These are phyloP conservation scores for Catharus fuscescens DNA, from an alignment of 2,113 vertebrate species.

Conservation along the genomic window DNA sequence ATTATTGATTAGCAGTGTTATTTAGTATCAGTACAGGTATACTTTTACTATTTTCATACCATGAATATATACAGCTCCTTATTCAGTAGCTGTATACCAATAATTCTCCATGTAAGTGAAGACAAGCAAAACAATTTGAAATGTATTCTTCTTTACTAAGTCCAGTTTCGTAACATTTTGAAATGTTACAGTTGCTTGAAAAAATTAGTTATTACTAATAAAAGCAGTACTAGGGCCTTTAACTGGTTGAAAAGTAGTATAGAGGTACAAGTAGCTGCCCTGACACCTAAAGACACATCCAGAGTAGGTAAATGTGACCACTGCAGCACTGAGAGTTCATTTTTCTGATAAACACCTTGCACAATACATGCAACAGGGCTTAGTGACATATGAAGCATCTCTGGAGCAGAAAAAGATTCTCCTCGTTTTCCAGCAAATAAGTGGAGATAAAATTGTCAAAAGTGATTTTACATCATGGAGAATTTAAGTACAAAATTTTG, in stretches of 20 bases:
- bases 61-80: neutral
- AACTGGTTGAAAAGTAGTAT: neutral
- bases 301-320: neutral
- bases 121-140: neutral
- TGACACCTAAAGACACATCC: neutral
- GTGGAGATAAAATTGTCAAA: neutral
- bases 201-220: neutral
- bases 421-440: neutral
- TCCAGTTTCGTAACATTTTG: neutral
- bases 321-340: neutral
- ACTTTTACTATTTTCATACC: neutral
- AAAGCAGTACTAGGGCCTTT: neutral
- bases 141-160: neutral
- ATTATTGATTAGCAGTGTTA: constrained; percentile 54
- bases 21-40: constrained; percentile 17
- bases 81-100: neutral
- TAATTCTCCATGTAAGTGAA: neutral
- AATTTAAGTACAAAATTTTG: neutral
- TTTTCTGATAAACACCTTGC: neutral
- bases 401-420: neutral
- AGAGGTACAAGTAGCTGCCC: neutral
- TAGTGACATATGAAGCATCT: neutral
- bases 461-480: neutral
- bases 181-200: neutral
- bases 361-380: accelerated